Base-by-base conservation (phyloP, 2,797 vertebrate species). In the Micromesistius poutassou region DNA sequence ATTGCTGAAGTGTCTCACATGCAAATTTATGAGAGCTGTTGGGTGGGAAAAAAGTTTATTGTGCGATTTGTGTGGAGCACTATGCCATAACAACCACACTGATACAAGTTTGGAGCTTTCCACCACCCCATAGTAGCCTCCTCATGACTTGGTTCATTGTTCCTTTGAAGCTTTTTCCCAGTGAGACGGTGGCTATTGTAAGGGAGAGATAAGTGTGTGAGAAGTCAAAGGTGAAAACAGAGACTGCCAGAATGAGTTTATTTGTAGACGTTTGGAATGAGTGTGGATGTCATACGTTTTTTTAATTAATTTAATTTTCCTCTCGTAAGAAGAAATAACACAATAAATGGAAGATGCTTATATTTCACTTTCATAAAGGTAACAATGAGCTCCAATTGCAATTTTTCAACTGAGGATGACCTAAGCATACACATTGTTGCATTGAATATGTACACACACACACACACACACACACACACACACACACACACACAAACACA, bases 351-450 rank as follows among this genome's bases (percentile, higher is more conserved):
- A 55, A 75, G 50, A 81, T 82, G 71, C 79, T 38, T 71, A n/a
- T 71, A 78, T 68, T 42, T 46, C 19, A 81, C 36, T 85, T 33
- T 77, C 81, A 84, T 5, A 68, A 89, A 85, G 88, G 84, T 85
- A 83, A 81, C 79, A 80, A 80, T 77, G 80, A 85, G 84, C 80
- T 84, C 73, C 66, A 87, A 90, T 86, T 90, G 87, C 86, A 86
- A 90, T 90, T 77, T 81, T 85, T 83, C 71, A 79, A 76, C 88
- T 74, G 0, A 77, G 74, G 87, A 83, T 73, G 81, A 80, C 85
- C 82, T 84, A 85, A 87, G 25, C 62, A 66, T 66, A 66, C 28
- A 28, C 62, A 66, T 66, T 66, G 62, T 28, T 28, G 62, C 62
- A 66, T 66, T 66, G 62, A 25, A 87, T 77, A 35, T 55, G 70